These are phyloP conservation scores for Lepilemur septentrionalis DNA, from an alignment of 2,797 vertebrate genomes.

Conservation along the genomic window DNA sequence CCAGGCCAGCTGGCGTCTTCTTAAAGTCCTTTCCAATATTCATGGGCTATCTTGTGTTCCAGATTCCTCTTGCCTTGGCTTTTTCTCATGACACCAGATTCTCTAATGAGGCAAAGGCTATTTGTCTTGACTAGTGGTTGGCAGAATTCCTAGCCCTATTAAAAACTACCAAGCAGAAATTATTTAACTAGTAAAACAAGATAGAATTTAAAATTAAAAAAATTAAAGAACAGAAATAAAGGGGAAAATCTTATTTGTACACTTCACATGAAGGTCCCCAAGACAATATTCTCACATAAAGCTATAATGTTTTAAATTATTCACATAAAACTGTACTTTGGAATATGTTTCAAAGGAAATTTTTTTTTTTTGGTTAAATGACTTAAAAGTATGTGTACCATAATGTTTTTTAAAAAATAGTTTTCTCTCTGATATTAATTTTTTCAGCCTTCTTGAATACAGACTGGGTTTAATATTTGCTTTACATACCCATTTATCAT, in stretches of 20 bases:
- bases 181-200: slow-evolving; percentile 31
- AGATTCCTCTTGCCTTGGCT: slow-evolving; percentile 39
- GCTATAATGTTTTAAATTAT: neutral
- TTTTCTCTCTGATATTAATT: slow-evolving; percentile 10
- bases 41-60: neutral
- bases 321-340: slow-evolving; percentile 37
- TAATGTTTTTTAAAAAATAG: neutral
- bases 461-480: neutral
- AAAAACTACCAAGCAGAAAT: slow-evolving; percentile 48
- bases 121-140: slow-evolving; percentile 61
- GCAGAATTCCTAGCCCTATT: slow-evolving; percentile 53
- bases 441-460: neutral
- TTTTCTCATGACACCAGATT: slow-evolving; percentile 52
- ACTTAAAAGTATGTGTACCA: neutral
- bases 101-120: slow-evolving; percentile 63
- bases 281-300: slow-evolving; percentile 11
- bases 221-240: slow-evolving; percentile 29
- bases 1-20: slow-evolving; percentile 54
- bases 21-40: slow-evolving; percentile 31
- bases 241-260: neutral
- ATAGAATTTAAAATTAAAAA: neutral
- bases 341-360: neutral
- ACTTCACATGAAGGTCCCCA: neutral
- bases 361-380: neutral
- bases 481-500: neutral